A percentile compares a stretch with the other conserved stretches of the same genome.
Evolutionary conservation across 2,113 vertebrate species (phyloP).

Genomic region (Setophaga petechia): DNA sequence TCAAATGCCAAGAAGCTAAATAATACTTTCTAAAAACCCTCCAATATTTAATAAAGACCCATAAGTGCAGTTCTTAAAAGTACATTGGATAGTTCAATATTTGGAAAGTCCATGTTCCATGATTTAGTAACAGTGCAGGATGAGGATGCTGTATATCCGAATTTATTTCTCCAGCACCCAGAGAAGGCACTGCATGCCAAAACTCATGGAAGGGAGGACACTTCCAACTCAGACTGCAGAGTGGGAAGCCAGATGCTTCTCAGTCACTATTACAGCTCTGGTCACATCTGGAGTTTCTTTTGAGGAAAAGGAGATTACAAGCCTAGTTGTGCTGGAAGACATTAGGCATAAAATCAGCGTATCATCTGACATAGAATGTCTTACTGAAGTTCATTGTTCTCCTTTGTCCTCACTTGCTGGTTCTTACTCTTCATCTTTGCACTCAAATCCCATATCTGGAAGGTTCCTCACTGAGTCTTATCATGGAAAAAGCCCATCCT

Average conservation of each 20-base stretch:
- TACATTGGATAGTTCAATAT: neutral
- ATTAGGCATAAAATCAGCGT: neutral
- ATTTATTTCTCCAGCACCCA: neutral
- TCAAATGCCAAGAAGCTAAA: neutral
- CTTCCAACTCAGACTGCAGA: neutral
- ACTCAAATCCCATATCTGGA: neutral
- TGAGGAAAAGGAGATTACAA: neutral
- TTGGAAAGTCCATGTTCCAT: neutral
- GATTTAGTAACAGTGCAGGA: neutral
- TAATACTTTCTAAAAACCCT: neutral
- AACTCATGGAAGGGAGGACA: neutral
- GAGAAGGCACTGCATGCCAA: neutral
- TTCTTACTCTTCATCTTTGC: neutral
- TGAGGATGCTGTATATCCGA: neutral
- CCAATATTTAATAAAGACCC: neutral
- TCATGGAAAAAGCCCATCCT: neutral
- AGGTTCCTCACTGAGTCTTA: neutral
- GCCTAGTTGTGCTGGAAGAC: neutral
- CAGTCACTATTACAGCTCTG: neutral
- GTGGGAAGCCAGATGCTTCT: neutral
- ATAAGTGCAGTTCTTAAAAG: neutral
- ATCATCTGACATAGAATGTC: neutral
- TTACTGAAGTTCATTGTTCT: neutral
- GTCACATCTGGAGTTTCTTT: neutral
- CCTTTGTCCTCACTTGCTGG: neutral